phyloP scores from a whole-genome alignment of 2,888 invertebrate species.

The Archips crataeganus region DNA sequence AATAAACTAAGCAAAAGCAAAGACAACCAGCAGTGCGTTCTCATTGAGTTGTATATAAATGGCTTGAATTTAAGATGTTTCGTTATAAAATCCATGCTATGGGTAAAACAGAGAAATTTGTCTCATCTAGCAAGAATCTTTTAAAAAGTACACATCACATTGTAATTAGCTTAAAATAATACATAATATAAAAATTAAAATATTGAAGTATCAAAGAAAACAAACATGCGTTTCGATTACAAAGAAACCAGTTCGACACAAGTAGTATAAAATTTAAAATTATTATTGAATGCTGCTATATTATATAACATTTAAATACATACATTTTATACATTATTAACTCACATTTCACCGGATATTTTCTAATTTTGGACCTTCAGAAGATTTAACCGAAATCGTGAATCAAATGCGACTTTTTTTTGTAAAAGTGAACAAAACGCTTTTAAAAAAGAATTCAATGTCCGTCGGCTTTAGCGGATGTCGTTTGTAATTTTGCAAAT shows the following conservation, averaged over 20 bases:
- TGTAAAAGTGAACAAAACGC: constrained; percentile 56
- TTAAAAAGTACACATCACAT: too few relatives aligned
- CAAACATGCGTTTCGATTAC: not conserved
- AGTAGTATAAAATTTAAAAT: not conserved
- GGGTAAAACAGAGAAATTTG: too few relatives aligned
- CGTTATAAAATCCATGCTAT: too few relatives aligned
- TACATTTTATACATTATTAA: too few relatives aligned
- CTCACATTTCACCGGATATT: too few relatives aligned
- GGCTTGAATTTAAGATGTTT: not conserved
- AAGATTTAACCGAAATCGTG: too few relatives aligned
- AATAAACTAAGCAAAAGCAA: constrained; percentile 11
- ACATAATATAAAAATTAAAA: too few relatives aligned
- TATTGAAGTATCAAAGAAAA: not conserved
- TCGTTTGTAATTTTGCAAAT: constrained; percentile 66
- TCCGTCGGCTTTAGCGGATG: constrained; percentile 69
- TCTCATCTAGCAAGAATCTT: too few relatives aligned
- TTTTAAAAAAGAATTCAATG: constrained; percentile 54
- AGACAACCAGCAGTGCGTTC: constrained; percentile 26
- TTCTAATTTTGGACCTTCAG: too few relatives aligned
- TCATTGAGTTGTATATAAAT: not conserved
- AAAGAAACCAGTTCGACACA: not conserved
- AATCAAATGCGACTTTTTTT: not conserved
- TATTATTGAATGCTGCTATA: not conserved
- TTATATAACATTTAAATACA: not conserved
- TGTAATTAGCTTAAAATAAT: too few relatives aligned